Percentiles rank a stretch among this genome's conserved stretches.
Conservation (phyloP, 2,888 invertebrate genomes). For the Xestia ashworthii region DNA sequence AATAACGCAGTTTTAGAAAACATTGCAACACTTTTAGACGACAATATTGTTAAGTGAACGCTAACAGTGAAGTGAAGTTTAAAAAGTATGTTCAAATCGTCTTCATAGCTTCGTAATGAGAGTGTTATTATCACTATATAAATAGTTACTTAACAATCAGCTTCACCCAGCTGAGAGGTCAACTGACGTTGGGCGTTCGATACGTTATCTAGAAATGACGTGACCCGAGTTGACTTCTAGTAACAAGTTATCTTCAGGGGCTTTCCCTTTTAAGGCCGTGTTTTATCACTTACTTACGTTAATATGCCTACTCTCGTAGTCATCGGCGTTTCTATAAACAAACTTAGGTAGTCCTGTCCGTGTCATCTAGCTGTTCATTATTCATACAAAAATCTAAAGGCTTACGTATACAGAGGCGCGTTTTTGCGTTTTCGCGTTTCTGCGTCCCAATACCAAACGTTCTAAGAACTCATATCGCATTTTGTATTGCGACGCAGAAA, state of each 20-base stretch:
- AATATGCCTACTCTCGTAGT: no score
- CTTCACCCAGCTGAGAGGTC: not conserved
- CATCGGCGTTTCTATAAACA: no score
- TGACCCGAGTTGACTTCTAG: constrained; percentile 13
- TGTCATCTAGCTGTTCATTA: no score
- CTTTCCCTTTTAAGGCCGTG: not conserved
- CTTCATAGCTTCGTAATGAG: not conserved
- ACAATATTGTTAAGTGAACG: not conserved
- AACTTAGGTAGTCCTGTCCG: no score
- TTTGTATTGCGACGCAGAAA: no score
- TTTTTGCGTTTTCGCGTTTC: no score
- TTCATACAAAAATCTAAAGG: no score
- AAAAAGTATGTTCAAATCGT: not conserved
- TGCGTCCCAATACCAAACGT: no score
- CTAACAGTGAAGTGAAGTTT: constrained; percentile 10
- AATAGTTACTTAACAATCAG: not conserved
- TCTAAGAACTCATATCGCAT: no score
- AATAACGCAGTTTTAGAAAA: constrained; percentile 35
- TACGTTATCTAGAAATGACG: constrained; percentile 3
- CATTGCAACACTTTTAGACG: constrained; percentile 22
- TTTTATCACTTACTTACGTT: no score
- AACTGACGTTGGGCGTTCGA: not conserved
- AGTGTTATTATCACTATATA: constrained; percentile 1
- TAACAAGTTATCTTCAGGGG: constrained; percentile 11
- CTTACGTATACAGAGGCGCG: no score